phyloP scores from a whole-genome alignment of 2,888 invertebrate species.

The Acrobasis consociella region DNA sequence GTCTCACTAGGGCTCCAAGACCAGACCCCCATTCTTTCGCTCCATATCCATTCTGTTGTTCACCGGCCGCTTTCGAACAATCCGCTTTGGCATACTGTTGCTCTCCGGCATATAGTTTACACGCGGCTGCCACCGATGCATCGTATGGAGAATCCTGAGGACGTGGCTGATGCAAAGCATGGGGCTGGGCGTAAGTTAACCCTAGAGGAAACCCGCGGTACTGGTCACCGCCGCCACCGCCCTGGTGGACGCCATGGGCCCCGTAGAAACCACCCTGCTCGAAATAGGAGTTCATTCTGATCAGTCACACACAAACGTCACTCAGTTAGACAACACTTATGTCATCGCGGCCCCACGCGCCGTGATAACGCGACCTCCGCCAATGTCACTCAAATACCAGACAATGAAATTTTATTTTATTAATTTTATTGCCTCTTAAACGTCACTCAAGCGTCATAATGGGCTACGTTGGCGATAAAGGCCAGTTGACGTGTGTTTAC shows the following conservation, averaged over 20 bases:
- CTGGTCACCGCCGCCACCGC: conserved; percentile 88
- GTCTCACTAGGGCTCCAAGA: conserved; percentile 88
- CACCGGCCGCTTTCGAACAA: conserved; percentile 87
- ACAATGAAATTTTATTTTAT: conserved; percentile 76
- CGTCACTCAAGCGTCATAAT: conserved; percentile 82
- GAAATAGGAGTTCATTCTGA: conserved; percentile 96
- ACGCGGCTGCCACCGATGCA: conserved; percentile 93
- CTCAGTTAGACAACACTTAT: conserved; percentile 74
- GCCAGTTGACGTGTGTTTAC: conserved; percentile 80
- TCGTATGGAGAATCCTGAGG: conserved; percentile 96
- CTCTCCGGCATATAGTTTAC: conserved; percentile 90
- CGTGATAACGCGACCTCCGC: conserved; percentile 78
- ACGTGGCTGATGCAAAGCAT: conserved; percentile 88
- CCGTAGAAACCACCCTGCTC: conserved; percentile 98
- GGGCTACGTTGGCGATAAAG: conserved; percentile 79
- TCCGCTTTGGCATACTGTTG: conserved; percentile 88
- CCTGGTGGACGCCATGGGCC: conserved; percentile 92
- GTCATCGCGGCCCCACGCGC: conserved; percentile 77
- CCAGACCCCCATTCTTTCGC: conserved; percentile 88
- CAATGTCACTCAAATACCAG: conserved; percentile 73
- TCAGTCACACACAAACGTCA: conserved; percentile 75
- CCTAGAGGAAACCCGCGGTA: conserved; percentile 94
- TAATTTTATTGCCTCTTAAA: conserved; percentile 82
- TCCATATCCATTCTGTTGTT: conserved; percentile 87
- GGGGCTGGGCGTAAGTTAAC: conserved; percentile 92